Conservation (phyloP, 2,888 invertebrate genomes). For the Brachyptera risi region DNA sequence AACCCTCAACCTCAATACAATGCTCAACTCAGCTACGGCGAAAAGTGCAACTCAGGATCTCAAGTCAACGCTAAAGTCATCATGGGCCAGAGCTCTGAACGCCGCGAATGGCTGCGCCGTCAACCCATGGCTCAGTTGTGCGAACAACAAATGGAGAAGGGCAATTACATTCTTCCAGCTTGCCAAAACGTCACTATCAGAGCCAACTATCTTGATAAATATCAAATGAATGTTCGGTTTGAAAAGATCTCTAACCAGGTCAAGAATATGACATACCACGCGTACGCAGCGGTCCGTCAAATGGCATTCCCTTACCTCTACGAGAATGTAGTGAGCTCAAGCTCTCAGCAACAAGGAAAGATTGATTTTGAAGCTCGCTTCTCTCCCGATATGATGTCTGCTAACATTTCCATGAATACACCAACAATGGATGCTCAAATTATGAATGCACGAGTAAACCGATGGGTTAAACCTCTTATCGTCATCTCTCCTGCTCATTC, state of each 20-base stretch:
- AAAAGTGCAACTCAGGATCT: slow-evolving; percentile 43
- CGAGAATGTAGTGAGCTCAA: slow-evolving; percentile 47
- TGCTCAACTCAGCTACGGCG: slow-evolving; percentile 50
- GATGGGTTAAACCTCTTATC: slow-evolving; percentile 44
- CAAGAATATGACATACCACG: slow-evolving; percentile 48
- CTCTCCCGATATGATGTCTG: slow-evolving; percentile 46
- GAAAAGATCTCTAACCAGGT: slow-evolving; percentile 49
- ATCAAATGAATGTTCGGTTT: slow-evolving; percentile 50
- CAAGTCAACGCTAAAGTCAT: slow-evolving; percentile 42
- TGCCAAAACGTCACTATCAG: slow-evolving; percentile 55
- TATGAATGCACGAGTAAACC: slow-evolving; percentile 47
- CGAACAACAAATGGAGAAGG: slow-evolving; percentile 50
- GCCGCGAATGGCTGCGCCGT: slow-evolving; percentile 49
- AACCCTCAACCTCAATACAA: slow-evolving; percentile 49
- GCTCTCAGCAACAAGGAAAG: slow-evolving; percentile 44
- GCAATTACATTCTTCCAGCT: slow-evolving; percentile 53
- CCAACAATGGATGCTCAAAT: slow-evolving; percentile 43
- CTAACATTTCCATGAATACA: slow-evolving; percentile 49
- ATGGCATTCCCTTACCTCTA: slow-evolving; percentile 49
- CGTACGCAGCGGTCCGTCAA: slow-evolving; percentile 48
- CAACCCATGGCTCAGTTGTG: slow-evolving; percentile 50
- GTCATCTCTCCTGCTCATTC: slow-evolving; percentile 51
- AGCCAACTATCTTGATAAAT: slow-evolving; percentile 53
- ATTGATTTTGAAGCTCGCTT: slow-evolving; percentile 49
- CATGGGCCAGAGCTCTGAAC: slow-evolving; percentile 47